Percentiles rank a stretch among this genome's conserved stretches.
These are phyloP conservation scores for Drosophila histrio DNA, from an alignment of 2,888 invertebrate genomes.

Conservation along the genomic window DNA sequence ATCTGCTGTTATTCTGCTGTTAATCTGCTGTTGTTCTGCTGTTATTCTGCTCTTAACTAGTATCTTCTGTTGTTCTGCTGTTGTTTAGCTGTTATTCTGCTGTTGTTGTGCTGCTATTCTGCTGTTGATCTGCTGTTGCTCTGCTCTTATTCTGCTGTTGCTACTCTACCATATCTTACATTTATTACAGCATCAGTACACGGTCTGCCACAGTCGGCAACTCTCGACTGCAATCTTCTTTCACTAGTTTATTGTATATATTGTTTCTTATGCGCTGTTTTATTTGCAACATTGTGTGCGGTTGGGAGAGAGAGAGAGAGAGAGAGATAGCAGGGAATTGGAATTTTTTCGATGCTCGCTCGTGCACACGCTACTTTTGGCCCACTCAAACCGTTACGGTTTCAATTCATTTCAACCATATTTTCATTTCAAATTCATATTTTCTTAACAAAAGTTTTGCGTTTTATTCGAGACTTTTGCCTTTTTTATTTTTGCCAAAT, in stretches of 20 bases:
- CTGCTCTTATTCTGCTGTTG: too few relatives aligned
- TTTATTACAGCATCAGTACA: too few relatives aligned
- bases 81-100: too few relatives aligned
- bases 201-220: too few relatives aligned
- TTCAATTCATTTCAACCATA: slow-evolving; percentile 79
- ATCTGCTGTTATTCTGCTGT: too few relatives aligned
- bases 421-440: slow-evolving; percentile 79
- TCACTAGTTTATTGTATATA: slow-evolving; percentile 70
- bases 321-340: slow-evolving; percentile 38
- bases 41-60: too few relatives aligned
- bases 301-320: background rate
- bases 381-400: slow-evolving; percentile 70
- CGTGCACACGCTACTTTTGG: slow-evolving; percentile 70
- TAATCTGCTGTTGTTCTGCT: too few relatives aligned
- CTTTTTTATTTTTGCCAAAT: slow-evolving; percentile 25
- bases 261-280: slow-evolving; percentile 76
- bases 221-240: background rate
- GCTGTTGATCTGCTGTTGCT: too few relatives aligned
- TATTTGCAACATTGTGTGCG: slow-evolving; percentile 73
- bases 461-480: slow-evolving; percentile 64
- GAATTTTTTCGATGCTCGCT: slow-evolving; percentile 65
- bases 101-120: too few relatives aligned
- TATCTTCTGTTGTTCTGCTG: too few relatives aligned
- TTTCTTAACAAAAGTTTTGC: slow-evolving; percentile 79
- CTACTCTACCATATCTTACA: too few relatives aligned